Conservation (phyloP, 2,113 vertebrate species). For the Antechinus stuartii region DNA sequence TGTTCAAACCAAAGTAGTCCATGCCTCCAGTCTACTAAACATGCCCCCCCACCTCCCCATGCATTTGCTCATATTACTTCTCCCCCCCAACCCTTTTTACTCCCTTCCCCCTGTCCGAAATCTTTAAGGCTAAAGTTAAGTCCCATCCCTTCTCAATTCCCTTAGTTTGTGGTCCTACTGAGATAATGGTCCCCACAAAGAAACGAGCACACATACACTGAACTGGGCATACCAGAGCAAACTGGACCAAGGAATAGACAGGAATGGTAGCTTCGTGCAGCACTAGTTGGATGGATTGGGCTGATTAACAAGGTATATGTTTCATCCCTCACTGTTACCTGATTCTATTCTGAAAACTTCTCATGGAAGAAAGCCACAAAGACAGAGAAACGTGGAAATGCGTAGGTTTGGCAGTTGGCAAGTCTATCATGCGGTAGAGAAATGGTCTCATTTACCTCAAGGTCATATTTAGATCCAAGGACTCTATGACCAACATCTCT, state of each 20-base stretch:
- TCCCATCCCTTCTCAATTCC: not conserved
- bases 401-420: not conserved
- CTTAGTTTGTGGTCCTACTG: not conserved
- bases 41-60: not conserved
- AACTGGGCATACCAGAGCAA: not conserved
- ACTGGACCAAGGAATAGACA: not conserved
- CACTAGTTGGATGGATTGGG: constrained; percentile 10
- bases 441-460: constrained; percentile 1
- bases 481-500: not conserved
- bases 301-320: not conserved
- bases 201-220: not conserved
- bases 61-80: not conserved
- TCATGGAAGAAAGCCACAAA: constrained; percentile 34
- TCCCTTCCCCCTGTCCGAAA: not conserved
- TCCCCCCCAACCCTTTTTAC: not conserved
- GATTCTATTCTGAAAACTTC: constrained; percentile 71
- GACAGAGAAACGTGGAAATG: not conserved
- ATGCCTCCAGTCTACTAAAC: not conserved
- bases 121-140: not conserved
- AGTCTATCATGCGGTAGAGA: not conserved
- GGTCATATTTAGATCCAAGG: not conserved
- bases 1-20: not conserved
- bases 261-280: constrained; percentile 16
- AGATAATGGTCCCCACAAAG: not conserved
- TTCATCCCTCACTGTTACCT: constrained; percentile 53